Evolutionary conservation across 2,888 invertebrate species (phyloP), one percentile per base, ranked within the genome.

Genomic region (Melanotus villosus): DNA sequence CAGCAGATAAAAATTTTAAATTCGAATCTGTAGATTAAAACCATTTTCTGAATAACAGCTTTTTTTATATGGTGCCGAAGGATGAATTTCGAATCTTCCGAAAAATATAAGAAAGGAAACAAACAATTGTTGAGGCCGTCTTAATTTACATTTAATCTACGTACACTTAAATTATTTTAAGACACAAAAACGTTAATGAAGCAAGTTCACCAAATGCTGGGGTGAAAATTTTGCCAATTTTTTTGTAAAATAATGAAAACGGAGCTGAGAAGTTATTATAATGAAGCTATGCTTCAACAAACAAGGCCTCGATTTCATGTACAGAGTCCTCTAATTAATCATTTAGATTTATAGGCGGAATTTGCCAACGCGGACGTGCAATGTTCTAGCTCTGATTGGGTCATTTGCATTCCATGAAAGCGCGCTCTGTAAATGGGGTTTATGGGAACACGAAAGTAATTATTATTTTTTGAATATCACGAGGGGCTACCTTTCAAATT

Each of bases 281-380:
- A 58, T 58, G 30, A 58, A 58, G 43, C 30, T 14, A 10, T 26
- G 58, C 26, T 4, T 10, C 14, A 12, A n/a, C 58, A 34, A 57
- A 57, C 57, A 57, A 21, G 57, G 38, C 10, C 57, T 57, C 57
- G 43, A 58, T 43, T 58, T 58, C 58, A 43, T 58, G 60, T 47
- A 60, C 60, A 62, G 52, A 52, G 52, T 21, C 52, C 36, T 38
- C 34, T 62, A 62, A 62, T 62, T 62, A 50, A 50, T 62, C 62
- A 62, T 62, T 62, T 62, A 62, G 62, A 62, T 62, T 62, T 62
- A 62, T 62, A 50, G 52, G 50, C 52, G 52, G 66, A 59, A 66
- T 59, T 66, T 66, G 52, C 59, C 43, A 59, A 59, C 32, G 43
- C 50, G 59, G 41, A 59, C 59, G 59, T 59, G 59, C 50, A 21